Percentiles rank a stretch among this genome's conserved stretches.
Evolutionary conservation across 1,140 invertebrate species (phyloP).

Genomic region (Ostrea denselamellosa): DNA sequence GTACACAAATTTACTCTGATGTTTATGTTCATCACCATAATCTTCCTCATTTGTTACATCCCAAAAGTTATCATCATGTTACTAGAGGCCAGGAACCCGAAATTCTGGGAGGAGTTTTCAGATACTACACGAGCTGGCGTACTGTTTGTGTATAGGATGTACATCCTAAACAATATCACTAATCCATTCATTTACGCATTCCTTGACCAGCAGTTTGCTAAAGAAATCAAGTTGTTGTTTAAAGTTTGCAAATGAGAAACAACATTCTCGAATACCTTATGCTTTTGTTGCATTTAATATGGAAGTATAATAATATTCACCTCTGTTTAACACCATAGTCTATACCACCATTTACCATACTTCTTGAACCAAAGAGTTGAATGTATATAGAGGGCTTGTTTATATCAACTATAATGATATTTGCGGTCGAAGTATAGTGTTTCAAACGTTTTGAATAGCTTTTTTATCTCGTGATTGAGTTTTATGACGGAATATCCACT

Average conservation of each 20-base stretch:
- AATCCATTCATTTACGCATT: slow-evolving; percentile 47
- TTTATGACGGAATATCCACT: too few species aligned
- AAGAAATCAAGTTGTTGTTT: background rate
- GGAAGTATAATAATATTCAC: too few species aligned
- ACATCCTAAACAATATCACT: slow-evolving; percentile 42
- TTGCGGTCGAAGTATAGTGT: too few species aligned
- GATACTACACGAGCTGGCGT: slow-evolving; percentile 7
- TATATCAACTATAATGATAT: too few species aligned
- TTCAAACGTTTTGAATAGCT: too few species aligned
- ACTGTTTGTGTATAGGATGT: slow-evolving; percentile 44
- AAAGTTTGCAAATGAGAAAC: background rate
- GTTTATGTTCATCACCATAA: slow-evolving; percentile 44
- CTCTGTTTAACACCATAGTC: too few species aligned
- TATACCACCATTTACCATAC: too few species aligned
- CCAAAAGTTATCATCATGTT: slow-evolving; percentile 31
- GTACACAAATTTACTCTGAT: slow-evolving; percentile 40
- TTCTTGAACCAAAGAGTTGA: too few species aligned
- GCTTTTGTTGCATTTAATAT: background rate
- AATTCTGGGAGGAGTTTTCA: slow-evolving; percentile 39
- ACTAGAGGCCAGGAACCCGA: slow-evolving; percentile 18
- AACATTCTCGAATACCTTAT: background rate
- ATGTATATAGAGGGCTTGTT: background rate
- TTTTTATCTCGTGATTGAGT: too few species aligned
- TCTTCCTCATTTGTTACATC: slow-evolving; percentile 45
- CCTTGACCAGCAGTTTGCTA: slow-evolving; percentile 31